These are phyloP conservation scores for Phrynocephalus versicolor DNA, from an alignment of 2,113 vertebrate genomes.

Conservation along the genomic window DNA sequence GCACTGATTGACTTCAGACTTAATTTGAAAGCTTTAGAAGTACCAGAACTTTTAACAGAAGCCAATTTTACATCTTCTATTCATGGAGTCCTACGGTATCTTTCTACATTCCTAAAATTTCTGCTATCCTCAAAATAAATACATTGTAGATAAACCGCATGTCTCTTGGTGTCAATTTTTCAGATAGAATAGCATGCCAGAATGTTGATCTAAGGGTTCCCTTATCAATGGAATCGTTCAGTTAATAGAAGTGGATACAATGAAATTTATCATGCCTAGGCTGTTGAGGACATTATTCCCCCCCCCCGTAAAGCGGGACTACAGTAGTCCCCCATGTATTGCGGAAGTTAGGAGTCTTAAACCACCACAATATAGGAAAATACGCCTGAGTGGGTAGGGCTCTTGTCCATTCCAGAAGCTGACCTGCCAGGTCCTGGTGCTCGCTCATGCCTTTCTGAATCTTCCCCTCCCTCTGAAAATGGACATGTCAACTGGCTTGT, in stretches of 20 bases:
- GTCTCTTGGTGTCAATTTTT: constrained; percentile 31
- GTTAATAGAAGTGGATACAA: neutral
- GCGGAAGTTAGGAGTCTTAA: too few species aligned
- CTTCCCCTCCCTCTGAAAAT: too few species aligned
- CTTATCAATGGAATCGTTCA: neutral
- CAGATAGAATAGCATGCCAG: constrained; percentile 35
- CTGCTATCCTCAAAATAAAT: constrained; percentile 33
- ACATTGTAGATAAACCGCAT: constrained; percentile 1
- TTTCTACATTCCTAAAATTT: constrained; percentile 46
- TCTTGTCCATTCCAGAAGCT: too few species aligned
- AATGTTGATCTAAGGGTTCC: constrained; percentile 8
- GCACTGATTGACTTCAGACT: constrained; percentile 3
- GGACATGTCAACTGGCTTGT: too few species aligned
- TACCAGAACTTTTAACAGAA: constrained; percentile 1
- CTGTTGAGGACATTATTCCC: neutral
- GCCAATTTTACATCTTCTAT: constrained; percentile 6
- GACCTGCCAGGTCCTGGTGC: too few species aligned
- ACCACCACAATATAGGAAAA: too few species aligned
- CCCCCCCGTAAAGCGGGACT: too few species aligned
- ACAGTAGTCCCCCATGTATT: too few species aligned
- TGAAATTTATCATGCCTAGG: neutral
- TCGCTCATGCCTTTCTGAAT: too few species aligned
- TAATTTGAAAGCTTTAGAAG: constrained; percentile 8
- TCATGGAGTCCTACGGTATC: neutral
- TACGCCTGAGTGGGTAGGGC: too few species aligned